Evolutionary conservation across 2,113 vertebrate species (phyloP).

Genomic region (Chamaetylas fuelleborni): DNA sequence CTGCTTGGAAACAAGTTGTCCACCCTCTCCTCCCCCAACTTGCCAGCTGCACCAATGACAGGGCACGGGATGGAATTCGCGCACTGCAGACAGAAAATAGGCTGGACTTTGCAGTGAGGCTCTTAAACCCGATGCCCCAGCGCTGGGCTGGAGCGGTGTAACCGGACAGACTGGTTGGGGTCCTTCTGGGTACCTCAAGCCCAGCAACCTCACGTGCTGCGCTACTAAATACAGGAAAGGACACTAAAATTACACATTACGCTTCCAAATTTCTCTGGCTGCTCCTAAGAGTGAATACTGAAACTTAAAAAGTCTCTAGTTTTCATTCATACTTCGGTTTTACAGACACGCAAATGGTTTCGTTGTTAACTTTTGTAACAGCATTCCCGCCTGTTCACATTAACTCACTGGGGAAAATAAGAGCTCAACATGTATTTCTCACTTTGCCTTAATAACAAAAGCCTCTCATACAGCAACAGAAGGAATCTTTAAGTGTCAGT

Average conservation of each 20-base stretch:
- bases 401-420: neutral
- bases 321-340: neutral
- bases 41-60: constrained; percentile 68
- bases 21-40: constrained; percentile 72
- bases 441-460: neutral
- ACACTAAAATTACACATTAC: neutral
- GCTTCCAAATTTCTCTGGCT: neutral
- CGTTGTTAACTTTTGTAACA: neutral
- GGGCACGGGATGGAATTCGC: constrained; percentile 62
- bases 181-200: neutral
- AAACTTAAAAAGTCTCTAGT: neutral
- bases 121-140: constrained; percentile 60
- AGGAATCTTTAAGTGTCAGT: neutral
- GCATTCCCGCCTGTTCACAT: neutral
- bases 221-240: neutral
- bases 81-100: constrained; percentile 49
- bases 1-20: constrained; percentile 69
- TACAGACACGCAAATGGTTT: neutral
- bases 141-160: constrained; percentile 47
- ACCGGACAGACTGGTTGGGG: constrained; percentile 63
- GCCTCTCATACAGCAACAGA: neutral
- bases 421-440: neutral
- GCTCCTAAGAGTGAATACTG: neutral
- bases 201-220: neutral
- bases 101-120: constrained; percentile 47